Evolutionary conservation across 2,113 vertebrate genomes (phyloP), one percentile per base, ranked within the genome.

Genomic region (Todiramphus saurophagus): DNA sequence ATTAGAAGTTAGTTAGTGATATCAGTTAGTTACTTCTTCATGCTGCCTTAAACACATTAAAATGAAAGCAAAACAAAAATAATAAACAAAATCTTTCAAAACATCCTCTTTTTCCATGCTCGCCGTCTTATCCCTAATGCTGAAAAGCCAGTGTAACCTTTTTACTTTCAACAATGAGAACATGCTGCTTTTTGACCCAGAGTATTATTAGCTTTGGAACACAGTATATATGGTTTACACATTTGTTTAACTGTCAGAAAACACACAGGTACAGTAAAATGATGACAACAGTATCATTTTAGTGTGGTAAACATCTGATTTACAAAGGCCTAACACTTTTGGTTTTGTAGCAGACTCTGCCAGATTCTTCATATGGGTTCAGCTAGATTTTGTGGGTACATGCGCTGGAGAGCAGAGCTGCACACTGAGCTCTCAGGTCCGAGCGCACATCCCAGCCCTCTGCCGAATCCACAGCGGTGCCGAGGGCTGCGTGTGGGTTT

Each of bases 351-450:
- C 20, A 58, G 33, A 27, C 39, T 55, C 41, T 78, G 50, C 6
- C 33, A 33, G 35, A 43, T 15, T 43, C 11, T 70, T 10, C 23
- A 37, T 7, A 9, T 24, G 13, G 37, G 7, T 64, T 63, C 30
- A 28, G 30, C 7, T 37, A 24, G 17, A 46, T 64, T 63, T 69
- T 76, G 27, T 23, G 33, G 16, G 5, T 46, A 75, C 21, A 9
- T 21, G 44, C 4, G 11, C 11, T 9, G 6, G 23, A 44, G 5
- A 46, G 13, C 30, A 44, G 7, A 31, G 35, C 5, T 0, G 0
- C 3, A 28, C 0, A 2, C 28, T 44, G 33, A 76, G 33, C 5
- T 64, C 6, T 6, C 28, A 35, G 20, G 25, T 10, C 15, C 7
- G 19, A 68, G 4, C 17, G 10, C 5, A 14, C 17, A 44, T 75